Evolutionary conservation across 2,888 invertebrate genomes (phyloP), one percentile per base, ranked within the genome.

Genomic region (Phyllotreta cruciferae): DNA sequence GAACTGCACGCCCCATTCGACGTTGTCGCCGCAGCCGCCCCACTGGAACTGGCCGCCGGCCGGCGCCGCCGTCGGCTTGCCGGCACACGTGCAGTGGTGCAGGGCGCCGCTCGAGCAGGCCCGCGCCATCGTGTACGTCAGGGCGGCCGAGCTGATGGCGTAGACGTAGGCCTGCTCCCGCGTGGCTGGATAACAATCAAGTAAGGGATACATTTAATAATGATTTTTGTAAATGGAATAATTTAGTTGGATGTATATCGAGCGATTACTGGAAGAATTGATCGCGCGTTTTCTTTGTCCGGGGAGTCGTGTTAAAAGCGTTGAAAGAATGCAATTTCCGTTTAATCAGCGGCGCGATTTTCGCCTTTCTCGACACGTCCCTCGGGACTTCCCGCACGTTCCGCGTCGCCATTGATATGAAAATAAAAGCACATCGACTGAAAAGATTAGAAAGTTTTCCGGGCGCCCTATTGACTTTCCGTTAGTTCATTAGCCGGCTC

Each of bases 11-110:
- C 90, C 91, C 84, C 90, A 91, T 64, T 71, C 66, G 55, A 73
- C 66, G 81, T 94, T 92, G 76, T 94, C 93, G 0, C 91, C 91
- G 78, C 94, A 94, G 36, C 94, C 94, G 49, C 92, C 92, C 93
- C 93, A 93, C 79, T 92, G 90, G 82, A 91, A 92, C 66, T 88
- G 84, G 0, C 87, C 88, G 61, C 86, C 85, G 6, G 24, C 24
- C 24, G 90, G 88, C 9, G 77, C 63, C 75, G 89, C 88, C 61
- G 85, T 85, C 0, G 92, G 92, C 14, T 90, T 87, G 3, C 85
- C 83, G 0, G 92, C 92, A 80, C 94, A 94, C 44, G 91, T 88
- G 81, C 94, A 94, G 53, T 90, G 89, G 7, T 89, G 85, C 50
- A 92, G 82, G 49, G 87, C 84, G 1, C 93, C 93, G 56, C 88